Evolutionary conservation across 2,113 vertebrate genomes (phyloP), one percentile per base, ranked within the genome.

Genomic region (Calypte anna): DNA sequence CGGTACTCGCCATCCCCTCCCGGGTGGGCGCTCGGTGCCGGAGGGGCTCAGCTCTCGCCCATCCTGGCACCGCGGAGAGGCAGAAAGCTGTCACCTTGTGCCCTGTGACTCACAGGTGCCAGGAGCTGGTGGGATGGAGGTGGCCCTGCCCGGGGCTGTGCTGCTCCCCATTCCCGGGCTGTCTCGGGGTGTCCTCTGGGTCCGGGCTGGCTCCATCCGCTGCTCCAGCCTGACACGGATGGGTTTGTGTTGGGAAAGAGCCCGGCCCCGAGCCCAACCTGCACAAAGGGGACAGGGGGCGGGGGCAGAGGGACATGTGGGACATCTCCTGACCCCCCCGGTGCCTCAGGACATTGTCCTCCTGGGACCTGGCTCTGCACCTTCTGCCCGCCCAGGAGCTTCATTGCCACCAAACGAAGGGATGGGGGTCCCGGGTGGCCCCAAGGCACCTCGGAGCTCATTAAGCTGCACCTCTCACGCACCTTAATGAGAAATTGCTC

Each of bases 61-160:
- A 3, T 62, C 74, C 51, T 3, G 0, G 23, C 12, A 0, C 23
- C 0, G 13, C 43, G 2, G 12, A 24, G 0, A 3, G 24, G 36
- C 58, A 36, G 2, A 12, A 24, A 68, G 13, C 31, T 15, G 57
- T 20, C 24, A 4, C 81, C 59, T 27, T 1, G 82, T 44, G 72
- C 67, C 38, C 53, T 0, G 31, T 11, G 67, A 55, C 76, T 7
- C 2, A 14, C 0, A 5, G 64, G 46, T 36, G 77, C 27, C 64
- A 2, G 7, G 0, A 3, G 43, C 51, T 7, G 1, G 1, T 1
- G 67, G 53, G 2, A 5, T 2, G 83, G 68, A 21, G 76, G 12
- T 30, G 76, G 3, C 31, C 25, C 77, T 38, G 66, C 10, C n/a
- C 4, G 62, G 28, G 33, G 33, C 33, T 17, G 8, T 7, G 59